Evolutionary conservation across 1,140 invertebrate genomes (phyloP).

Genomic region (Babylonia areolata): DNA sequence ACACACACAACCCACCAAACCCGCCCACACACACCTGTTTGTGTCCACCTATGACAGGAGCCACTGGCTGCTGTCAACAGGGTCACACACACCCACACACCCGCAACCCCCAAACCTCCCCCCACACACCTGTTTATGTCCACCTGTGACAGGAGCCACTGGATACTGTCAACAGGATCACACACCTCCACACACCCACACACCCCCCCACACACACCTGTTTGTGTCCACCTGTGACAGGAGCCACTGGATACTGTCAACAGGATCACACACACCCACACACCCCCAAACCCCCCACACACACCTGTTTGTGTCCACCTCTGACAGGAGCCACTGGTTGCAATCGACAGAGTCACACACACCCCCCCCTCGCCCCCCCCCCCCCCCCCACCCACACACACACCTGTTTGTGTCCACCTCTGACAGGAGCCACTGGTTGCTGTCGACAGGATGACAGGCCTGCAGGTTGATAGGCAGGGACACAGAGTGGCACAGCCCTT

Average conservation of each 20-base stretch:
- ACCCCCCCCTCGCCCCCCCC: slow-evolving; percentile 49
- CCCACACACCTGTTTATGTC: too few relatives aligned
- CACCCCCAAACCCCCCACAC: slow-evolving; percentile 25
- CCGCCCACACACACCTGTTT: too few relatives aligned
- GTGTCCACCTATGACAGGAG: too few relatives aligned
- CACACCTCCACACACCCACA: not conserved
- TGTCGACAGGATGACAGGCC: slow-evolving; percentile 56
- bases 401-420: slow-evolving; percentile 59
- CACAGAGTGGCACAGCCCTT: slow-evolving; percentile 61
- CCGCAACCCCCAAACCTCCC: too few relatives aligned
- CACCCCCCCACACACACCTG: slow-evolving; percentile 44
- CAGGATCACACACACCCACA: slow-evolving; percentile 47
- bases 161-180: not conserved
- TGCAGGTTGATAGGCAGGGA: slow-evolving; percentile 64
- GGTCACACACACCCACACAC: too few relatives aligned
- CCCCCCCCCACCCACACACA: slow-evolving; percentile 25
- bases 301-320: slow-evolving; percentile 57
- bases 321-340: slow-evolving; percentile 64
- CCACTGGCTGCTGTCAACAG: too few relatives aligned
- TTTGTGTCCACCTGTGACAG: too few relatives aligned
- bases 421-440: slow-evolving; percentile 62
- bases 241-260: too few relatives aligned
- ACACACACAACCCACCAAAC: too few relatives aligned
- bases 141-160: too few relatives aligned
- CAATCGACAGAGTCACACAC: slow-evolving; percentile 58